Evolutionary conservation across 2,888 invertebrate genomes (phyloP).

Genomic region (Autographa gamma): DNA sequence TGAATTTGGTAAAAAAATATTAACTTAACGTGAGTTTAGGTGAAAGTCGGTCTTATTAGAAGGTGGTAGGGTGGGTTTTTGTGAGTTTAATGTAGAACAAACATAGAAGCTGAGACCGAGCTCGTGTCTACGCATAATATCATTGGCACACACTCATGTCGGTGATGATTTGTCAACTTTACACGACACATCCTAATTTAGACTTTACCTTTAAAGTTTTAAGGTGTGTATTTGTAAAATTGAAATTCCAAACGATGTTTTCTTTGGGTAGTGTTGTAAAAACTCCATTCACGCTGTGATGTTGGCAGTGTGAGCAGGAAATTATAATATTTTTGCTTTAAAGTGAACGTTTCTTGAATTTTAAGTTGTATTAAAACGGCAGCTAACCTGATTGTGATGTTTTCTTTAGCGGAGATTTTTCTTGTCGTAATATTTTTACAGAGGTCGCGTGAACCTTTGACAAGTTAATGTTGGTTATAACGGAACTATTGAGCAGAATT

Average conservation of each 20-base stretch:
- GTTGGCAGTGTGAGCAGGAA: conserved; percentile 64
- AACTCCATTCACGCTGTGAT: conserved; percentile 76
- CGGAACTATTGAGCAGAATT: neutral
- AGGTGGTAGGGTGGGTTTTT: conserved; percentile 44
- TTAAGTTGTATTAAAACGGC: conserved; percentile 52
- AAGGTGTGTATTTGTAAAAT: conserved; percentile 43
- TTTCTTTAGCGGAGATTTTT: conserved; percentile 43
- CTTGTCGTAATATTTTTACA: conserved; percentile 41
- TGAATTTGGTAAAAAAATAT: conserved; percentile 56
- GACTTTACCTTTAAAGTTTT: conserved; percentile 46
- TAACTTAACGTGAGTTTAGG: conserved; percentile 31
- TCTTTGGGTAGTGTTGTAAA: conserved; percentile 72
- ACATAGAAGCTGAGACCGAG: conserved; percentile 65
- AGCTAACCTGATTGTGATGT: conserved; percentile 46
- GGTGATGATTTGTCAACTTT: conserved; percentile 86
- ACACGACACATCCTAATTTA: conserved; percentile 44
- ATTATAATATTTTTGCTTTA: conserved; percentile 58
- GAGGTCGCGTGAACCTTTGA: conserved; percentile 19
- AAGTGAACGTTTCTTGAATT: conserved; percentile 57
- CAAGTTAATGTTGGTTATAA: conserved; percentile 16
- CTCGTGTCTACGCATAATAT: conserved; percentile 87
- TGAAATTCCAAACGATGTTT: conserved; percentile 61
- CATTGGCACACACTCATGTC: conserved; percentile 80
- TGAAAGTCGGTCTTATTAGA: conserved; percentile 46
- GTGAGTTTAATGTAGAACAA: conserved; percentile 45